phyloP scores from a whole-genome alignment of 2,113 vertebrate genomes.

The Ibidorhyncha struthersii region DNA sequence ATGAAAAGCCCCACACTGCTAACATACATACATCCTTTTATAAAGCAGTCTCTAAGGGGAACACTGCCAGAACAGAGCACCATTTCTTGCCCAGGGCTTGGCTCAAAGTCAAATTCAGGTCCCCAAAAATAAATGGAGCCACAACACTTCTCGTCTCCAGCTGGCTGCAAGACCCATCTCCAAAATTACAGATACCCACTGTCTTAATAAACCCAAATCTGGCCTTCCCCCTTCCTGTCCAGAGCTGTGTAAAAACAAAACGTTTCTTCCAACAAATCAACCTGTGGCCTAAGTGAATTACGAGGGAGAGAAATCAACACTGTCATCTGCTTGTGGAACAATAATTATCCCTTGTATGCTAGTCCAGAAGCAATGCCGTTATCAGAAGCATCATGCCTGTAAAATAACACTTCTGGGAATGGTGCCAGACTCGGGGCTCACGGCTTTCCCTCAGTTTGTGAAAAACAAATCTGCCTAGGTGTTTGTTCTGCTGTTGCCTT shows the following conservation, averaged over 20 bases:
- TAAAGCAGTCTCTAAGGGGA: background rate
- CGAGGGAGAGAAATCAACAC: constrained; percentile 4
- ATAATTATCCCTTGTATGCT: constrained; percentile 3
- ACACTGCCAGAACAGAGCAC: background rate
- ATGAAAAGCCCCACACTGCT: background rate
- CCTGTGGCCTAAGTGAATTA: background rate
- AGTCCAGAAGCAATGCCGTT: background rate
- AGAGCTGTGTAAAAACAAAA: background rate
- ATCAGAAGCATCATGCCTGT: constrained; percentile 33
- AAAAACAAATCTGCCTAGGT: background rate
- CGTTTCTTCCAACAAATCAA: background rate
- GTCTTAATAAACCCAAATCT: background rate
- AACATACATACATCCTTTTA: fast-evolving
- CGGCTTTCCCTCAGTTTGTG: background rate
- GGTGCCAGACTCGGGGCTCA: background rate
- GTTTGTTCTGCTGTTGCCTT: background rate
- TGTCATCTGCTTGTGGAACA: constrained; percentile 16
- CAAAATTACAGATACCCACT: background rate
- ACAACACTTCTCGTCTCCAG: background rate
- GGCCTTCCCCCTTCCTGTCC: background rate
- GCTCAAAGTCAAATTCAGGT: background rate
- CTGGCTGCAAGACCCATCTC: background rate
- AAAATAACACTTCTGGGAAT: constrained; percentile 45
- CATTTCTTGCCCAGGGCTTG: background rate
- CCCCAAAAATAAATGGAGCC: background rate